Conservation (phyloP, 2,888 invertebrate species). For the Amorpha juglandis region DNA sequence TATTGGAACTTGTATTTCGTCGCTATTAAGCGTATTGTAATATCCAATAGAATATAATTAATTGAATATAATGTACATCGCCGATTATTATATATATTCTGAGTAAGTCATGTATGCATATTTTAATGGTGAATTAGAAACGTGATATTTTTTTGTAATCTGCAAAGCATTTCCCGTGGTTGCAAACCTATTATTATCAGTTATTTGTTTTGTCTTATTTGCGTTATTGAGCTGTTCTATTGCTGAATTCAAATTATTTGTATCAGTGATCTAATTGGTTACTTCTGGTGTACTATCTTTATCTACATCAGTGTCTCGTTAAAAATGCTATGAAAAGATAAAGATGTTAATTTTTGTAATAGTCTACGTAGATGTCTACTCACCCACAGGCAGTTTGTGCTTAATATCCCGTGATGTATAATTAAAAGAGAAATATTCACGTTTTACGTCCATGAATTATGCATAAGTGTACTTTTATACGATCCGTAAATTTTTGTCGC, state of each 20-base stretch:
- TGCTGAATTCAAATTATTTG: not conserved
- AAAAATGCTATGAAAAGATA: conserved; percentile 34
- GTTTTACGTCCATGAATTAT: conserved; percentile 82
- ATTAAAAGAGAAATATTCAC: conserved; percentile 82
- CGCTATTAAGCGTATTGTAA: conserved; percentile 29
- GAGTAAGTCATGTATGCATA: no score
- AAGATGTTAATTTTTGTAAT: conserved; percentile 31
- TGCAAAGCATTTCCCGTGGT: not conserved
- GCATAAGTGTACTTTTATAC: conserved; percentile 79
- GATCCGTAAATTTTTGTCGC: conserved; percentile 77
- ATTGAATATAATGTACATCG: not conserved
- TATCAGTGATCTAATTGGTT: not conserved
- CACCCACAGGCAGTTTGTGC: conserved; percentile 57
- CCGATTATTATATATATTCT: no score
- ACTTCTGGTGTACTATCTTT: not conserved
- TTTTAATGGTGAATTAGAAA: not conserved
- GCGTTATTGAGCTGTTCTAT: not conserved
- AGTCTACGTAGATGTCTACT: conserved; percentile 11
- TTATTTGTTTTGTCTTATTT: not conserved
- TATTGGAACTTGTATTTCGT: conserved; percentile 28
- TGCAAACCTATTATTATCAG: not conserved
- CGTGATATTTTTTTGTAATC: conserved; percentile 3
- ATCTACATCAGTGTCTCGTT: conserved; percentile 26
- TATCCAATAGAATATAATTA: conserved; percentile 25
- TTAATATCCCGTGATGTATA: conserved; percentile 81